Conservation (phyloP, 2,797 vertebrate genomes). For the Anguilla anguilla region DNA sequence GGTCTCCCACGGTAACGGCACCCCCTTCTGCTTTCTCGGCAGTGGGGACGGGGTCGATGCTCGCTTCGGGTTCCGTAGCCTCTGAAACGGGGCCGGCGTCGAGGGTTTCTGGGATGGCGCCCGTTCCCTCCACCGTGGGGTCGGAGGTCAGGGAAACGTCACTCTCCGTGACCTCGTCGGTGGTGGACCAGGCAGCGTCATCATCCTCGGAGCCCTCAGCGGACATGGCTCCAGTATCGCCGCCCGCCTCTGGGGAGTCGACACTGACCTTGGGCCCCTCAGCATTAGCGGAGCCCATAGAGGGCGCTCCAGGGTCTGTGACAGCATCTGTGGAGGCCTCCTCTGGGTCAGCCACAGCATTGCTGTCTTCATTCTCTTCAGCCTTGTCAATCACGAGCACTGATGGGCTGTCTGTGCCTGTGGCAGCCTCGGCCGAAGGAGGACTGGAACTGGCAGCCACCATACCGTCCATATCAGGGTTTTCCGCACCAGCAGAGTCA, state of each 20-base stretch:
- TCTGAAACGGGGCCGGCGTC: background rate
- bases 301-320: background rate
- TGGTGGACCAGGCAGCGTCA: background rate
- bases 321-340: slow-evolving; percentile 14
- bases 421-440: background rate
- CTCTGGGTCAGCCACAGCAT: slow-evolving; percentile 12
- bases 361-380: slow-evolving; percentile 16
- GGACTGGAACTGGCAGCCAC: background rate
- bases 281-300: background rate
- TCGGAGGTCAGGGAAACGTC: slow-evolving; percentile 43
- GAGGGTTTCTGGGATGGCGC: background rate
- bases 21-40: background rate
- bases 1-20: background rate
- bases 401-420: background rate
- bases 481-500: background rate
- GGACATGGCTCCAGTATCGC: background rate
- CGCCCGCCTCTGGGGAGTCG: slow-evolving; percentile 29
- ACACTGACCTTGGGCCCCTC: background rate
- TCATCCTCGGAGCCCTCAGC: background rate
- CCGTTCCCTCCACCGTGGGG: background rate
- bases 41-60: background rate
- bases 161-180: slow-evolving; percentile 31
- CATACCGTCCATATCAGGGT: background rate
- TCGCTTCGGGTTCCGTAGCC: background rate
- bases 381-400: background rate